These are phyloP conservation scores for Epinotia bilunana DNA, from an alignment of 2,888 invertebrate genomes.

Conservation along the genomic window DNA sequence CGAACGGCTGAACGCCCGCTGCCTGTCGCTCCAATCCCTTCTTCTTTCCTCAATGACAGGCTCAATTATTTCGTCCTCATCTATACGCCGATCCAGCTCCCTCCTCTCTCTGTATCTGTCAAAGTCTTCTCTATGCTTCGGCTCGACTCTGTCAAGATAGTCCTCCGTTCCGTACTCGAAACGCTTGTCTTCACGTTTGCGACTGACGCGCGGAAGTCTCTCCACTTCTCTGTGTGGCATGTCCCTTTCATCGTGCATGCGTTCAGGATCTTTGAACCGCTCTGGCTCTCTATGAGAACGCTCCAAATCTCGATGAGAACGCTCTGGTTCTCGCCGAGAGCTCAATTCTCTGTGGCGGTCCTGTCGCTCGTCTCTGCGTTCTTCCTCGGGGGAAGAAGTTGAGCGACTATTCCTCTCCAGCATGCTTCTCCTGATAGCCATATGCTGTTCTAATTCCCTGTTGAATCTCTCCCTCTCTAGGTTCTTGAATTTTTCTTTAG, in stretches of 20 bases:
- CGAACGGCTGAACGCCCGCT: conserved; percentile 79
- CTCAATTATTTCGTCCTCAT: conserved; percentile 79
- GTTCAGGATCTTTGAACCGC: conserved; percentile 70
- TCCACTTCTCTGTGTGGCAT: conserved; percentile 73
- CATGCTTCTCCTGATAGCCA: conserved; percentile 81
- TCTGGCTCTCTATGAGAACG: conserved; percentile 69
- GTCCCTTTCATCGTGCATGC: conserved; percentile 68
- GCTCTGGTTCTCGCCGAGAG: conserved; percentile 78
- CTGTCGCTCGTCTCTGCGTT: conserved; percentile 79
- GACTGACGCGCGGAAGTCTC: conserved; percentile 75
- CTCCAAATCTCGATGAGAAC: conserved; percentile 74
- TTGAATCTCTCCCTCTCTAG: conserved; percentile 89
- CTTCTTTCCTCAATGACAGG: conserved; percentile 76
- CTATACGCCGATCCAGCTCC: conserved; percentile 76
- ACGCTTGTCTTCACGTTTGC: conserved; percentile 78
- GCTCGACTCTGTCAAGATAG: conserved; percentile 73
- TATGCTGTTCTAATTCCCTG: conserved; percentile 82
- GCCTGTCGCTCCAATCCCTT: conserved; percentile 76
- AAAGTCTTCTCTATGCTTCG: conserved; percentile 73
- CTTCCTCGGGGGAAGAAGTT: conserved; percentile 83
- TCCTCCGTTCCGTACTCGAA: conserved; percentile 79
- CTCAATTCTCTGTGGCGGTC: conserved; percentile 74
- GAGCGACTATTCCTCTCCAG: conserved; percentile 81
- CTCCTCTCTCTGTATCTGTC: conserved; percentile 75
- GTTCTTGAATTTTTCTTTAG: conserved; percentile 93